These are phyloP conservation scores for Bothrops alternatus DNA, from an alignment of 2,797 vertebrate genomes.

Conservation along the genomic window DNA sequence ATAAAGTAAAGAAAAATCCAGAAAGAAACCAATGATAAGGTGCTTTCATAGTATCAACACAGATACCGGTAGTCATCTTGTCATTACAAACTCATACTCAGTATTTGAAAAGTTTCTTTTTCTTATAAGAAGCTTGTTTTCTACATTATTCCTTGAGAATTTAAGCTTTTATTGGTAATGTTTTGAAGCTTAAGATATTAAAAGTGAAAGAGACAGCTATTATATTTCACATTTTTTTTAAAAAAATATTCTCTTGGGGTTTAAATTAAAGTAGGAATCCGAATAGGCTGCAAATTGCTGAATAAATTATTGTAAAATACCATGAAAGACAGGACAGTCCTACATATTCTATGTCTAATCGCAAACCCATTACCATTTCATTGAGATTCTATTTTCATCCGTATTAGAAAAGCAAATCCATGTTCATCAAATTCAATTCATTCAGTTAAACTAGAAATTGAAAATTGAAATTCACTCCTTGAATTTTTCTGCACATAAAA, in stretches of 20 bases:
- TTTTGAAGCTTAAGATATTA: neutral
- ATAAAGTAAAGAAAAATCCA: neutral
- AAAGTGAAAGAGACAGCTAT: neutral
- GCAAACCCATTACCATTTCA: neutral
- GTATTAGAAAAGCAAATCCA: neutral
- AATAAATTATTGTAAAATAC: neutral
- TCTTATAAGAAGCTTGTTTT: neutral
- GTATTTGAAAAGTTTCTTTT: neutral
- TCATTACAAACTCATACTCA: neutral
- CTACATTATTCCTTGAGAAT: neutral
- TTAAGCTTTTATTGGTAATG: neutral
- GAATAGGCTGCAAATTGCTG: neutral
- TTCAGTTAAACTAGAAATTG: neutral
- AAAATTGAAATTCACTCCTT: neutral
- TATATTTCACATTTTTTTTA: neutral
- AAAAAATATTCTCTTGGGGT: neutral
- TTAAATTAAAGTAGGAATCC: neutral
- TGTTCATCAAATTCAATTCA: neutral
- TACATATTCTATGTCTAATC: neutral
- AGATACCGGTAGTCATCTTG: neutral
- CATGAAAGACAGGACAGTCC: neutral
- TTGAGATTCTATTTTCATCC: neutral
- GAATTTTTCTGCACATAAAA: neutral
- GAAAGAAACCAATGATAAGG: neutral
- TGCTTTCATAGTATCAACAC: neutral